phyloP scores from a whole-genome alignment of 2,888 invertebrate species.

The Tigriopus californicus region DNA sequence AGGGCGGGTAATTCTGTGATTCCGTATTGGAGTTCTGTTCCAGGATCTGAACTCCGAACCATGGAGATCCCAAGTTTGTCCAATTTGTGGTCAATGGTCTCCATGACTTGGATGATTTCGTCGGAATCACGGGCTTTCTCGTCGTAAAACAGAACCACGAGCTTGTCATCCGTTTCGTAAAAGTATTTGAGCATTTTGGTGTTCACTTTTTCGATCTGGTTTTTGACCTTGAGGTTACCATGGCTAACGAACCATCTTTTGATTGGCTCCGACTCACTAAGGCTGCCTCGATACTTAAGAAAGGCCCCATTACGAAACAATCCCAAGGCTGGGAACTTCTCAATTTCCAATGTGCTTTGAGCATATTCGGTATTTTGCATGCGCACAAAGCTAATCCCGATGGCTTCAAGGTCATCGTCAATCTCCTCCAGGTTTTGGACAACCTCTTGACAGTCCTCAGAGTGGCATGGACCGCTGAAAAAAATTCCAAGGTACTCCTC shows the following conservation, averaged over 20 bases:
- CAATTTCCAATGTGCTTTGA: slow-evolving; percentile 54
- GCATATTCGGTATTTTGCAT: slow-evolving; percentile 64
- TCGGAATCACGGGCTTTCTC: slow-evolving; percentile 64
- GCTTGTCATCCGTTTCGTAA: slow-evolving; percentile 10
- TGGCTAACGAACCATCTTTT: neutral
- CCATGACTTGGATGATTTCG: slow-evolving; percentile 62
- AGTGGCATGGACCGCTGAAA: slow-evolving; percentile 37
- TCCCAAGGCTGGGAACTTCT: slow-evolving; percentile 61
- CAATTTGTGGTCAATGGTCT: slow-evolving; percentile 85
- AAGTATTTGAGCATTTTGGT: neutral
- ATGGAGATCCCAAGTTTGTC: slow-evolving; percentile 71
- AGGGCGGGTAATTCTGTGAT: slow-evolving; percentile 69
- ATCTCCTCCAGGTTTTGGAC: slow-evolving; percentile 71
- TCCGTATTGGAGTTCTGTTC: slow-evolving; percentile 74
- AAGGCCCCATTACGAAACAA: slow-evolving; percentile 73
- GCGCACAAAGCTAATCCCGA: slow-evolving; percentile 79
- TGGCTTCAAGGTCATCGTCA: slow-evolving; percentile 79
- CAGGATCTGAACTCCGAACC: slow-evolving; percentile 79
- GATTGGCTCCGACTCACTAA: slow-evolving; percentile 1
- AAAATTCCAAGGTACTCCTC: slow-evolving; percentile 86
- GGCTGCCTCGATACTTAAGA: slow-evolving; percentile 20
- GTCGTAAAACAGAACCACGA: slow-evolving; percentile 14
- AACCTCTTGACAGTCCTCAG: slow-evolving; percentile 63
- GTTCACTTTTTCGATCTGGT: slow-evolving; percentile 8
- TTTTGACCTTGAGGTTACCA: neutral